These are phyloP conservation scores for Pipistrellus pygmaeus DNA, from an alignment of 2,797 vertebrate genomes.

Conservation along the genomic window DNA sequence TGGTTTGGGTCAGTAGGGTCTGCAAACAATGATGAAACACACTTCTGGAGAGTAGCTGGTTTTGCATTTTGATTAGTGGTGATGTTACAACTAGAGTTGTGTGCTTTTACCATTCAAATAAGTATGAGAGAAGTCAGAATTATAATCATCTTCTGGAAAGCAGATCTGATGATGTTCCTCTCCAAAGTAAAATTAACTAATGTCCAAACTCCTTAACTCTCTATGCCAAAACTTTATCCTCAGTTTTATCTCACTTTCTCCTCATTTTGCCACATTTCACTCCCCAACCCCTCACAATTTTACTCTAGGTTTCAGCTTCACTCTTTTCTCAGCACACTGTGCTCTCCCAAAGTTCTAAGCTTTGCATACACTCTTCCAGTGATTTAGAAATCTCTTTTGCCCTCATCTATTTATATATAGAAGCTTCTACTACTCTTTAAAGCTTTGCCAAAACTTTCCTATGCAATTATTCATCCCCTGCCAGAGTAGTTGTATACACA, in stretches of 20 bases:
- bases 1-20: background rate
- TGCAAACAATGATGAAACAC: constrained; percentile 6
- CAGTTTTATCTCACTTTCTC: background rate
- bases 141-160: constrained; percentile 43
- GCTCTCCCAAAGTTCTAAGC: background rate
- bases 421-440: constrained; percentile 2
- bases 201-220: constrained; percentile 4
- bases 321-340: background rate
- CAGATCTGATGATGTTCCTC: background rate
- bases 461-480: background rate
- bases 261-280: background rate
- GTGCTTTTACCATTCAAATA: background rate
- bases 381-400: background rate
- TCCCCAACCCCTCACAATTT: background rate
- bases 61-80: constrained; percentile 21
- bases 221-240: background rate
- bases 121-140: background rate
- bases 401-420: background rate
- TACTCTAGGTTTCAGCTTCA: background rate
- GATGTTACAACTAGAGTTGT: background rate
- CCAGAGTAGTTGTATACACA: background rate
- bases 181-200: constrained; percentile 5
- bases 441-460: constrained; percentile 20
- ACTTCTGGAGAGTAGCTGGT: background rate
- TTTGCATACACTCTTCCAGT: background rate